Evolutionary conservation across 2,113 vertebrate genomes (phyloP).

Genomic region (Cinclus mexicanus): DNA sequence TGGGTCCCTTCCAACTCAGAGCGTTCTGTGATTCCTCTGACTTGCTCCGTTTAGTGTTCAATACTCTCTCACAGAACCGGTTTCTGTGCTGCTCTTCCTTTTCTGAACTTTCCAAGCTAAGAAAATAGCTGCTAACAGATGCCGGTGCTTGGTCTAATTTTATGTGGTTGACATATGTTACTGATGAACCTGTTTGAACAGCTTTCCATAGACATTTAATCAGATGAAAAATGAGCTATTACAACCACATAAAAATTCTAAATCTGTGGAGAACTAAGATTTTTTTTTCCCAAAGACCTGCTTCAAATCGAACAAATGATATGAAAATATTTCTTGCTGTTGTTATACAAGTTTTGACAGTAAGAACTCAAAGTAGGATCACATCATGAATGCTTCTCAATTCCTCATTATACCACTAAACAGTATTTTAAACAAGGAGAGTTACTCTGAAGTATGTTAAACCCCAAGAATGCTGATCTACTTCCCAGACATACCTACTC

Average conservation of each 20-base stretch:
- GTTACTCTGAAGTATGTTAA: slow-evolving; percentile 35
- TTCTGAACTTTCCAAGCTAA: neutral
- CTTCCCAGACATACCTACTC: neutral
- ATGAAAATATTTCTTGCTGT: neutral
- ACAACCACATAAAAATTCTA: neutral
- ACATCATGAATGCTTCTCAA: neutral
- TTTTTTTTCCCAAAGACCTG: neutral
- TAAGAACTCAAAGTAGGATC: neutral
- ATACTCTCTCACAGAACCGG: neutral
- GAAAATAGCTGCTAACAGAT: neutral
- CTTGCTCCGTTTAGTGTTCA: neutral
- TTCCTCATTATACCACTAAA: neutral
- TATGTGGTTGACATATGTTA: neutral
- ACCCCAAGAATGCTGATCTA: neutral
- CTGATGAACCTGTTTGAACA: neutral
- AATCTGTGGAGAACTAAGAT: neutral
- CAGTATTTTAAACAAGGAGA: slow-evolving; percentile 7
- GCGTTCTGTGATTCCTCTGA: neutral
- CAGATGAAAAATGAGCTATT: neutral
- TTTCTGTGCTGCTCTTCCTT: neutral
- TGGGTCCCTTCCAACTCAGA: neutral
- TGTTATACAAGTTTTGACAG: neutral
- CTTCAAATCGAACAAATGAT: neutral
- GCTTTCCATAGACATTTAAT: neutral
- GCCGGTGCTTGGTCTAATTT: neutral